A percentile compares a stretch with the other conserved stretches of the same genome.
Evolutionary conservation across 2,888 invertebrate genomes (phyloP).

Genomic region (Tetragonisca angustula): DNA sequence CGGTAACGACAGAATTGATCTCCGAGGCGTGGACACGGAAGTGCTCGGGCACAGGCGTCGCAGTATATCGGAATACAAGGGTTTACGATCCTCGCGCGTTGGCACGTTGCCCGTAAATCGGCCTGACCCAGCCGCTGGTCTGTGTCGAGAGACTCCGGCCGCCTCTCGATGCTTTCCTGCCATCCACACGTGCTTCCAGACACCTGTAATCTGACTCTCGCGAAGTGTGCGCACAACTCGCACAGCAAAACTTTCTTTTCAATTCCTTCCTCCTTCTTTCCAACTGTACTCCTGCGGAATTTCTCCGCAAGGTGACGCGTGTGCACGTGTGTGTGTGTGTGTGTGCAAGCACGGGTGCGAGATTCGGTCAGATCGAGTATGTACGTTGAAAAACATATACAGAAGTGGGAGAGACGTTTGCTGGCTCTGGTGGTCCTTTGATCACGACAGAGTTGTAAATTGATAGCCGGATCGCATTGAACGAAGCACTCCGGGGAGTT

Average conservation of each 20-base stretch:
- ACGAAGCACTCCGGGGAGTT: background rate
- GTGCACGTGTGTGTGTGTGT: background rate
- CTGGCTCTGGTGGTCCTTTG: background rate
- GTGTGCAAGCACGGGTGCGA: background rate
- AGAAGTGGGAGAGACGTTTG: background rate
- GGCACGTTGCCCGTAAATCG: constrained; percentile 74
- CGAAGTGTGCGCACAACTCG: background rate
- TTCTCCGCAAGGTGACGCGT: background rate
- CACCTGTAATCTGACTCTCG: constrained; percentile 56
- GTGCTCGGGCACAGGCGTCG: constrained; percentile 57
- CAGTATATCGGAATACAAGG: constrained; percentile 66
- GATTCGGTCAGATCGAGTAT: background rate
- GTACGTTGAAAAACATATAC: background rate
- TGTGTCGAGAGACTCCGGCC: background rate
- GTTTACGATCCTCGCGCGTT: constrained; percentile 67
- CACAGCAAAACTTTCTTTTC: constrained; percentile 19
- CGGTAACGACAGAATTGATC: constrained; percentile 69
- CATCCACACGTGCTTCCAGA: constrained; percentile 50
- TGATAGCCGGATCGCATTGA: background rate
- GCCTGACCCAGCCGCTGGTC: constrained; percentile 30
- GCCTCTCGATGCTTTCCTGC: constrained; percentile 32
- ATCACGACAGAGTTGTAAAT: constrained; percentile 9
- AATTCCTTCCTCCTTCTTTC: background rate
- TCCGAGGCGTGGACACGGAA: constrained; percentile 57
- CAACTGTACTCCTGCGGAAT: too few species aligned